These are phyloP conservation scores for Digitonthophagus gazella DNA, from an alignment of 2,888 invertebrate genomes.

Conservation along the genomic window DNA sequence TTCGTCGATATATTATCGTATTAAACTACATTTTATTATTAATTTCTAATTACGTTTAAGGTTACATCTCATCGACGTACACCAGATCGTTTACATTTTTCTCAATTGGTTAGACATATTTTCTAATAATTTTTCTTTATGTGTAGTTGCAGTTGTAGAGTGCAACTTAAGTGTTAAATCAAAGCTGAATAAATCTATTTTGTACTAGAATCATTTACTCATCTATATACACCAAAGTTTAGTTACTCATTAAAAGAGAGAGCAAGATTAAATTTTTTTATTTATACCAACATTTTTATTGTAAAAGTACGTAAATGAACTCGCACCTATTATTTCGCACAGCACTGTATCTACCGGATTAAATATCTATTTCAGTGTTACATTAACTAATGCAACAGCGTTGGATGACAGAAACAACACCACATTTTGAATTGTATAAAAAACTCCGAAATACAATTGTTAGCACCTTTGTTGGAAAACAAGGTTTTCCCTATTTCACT, in stretches of 20 bases:
- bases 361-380: no score
- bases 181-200: neutral
- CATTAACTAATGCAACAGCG: no score
- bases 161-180: no score
- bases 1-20: neutral
- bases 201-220: neutral
- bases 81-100: neutral
- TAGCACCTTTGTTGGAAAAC: conserved; percentile 46
- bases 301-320: no score
- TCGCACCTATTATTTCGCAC: no score
- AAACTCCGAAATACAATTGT: conserved; percentile 83
- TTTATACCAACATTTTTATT: no score
- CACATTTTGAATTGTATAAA: no score
- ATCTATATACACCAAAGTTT: conserved; percentile 59
- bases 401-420: no score
- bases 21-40: neutral
- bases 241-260: conserved; percentile 66
- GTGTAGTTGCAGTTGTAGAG: no score
- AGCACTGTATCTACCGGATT: no score
- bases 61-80: neutral
- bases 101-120: neutral
- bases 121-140: neutral
- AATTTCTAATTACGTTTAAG: neutral
- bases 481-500: no score
- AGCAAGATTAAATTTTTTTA: conserved; percentile 85